Evolutionary conservation across 1,140 invertebrate genomes (phyloP).

Genomic region (Tetramorium alpestre): DNA sequence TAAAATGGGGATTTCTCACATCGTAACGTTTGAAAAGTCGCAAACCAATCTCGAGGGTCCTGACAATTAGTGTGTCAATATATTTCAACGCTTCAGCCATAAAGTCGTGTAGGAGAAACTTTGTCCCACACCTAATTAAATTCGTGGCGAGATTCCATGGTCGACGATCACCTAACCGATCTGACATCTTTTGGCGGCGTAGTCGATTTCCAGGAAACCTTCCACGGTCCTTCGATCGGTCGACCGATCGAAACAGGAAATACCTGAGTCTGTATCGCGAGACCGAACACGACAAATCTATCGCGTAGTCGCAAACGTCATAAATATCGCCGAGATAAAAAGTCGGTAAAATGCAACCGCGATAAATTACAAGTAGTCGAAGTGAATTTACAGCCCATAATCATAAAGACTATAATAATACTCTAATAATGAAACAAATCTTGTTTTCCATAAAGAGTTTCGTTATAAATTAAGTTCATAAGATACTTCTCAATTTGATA

Average conservation of each 20-base stretch:
- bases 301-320: conserved; percentile 33
- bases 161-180: conserved; percentile 32
- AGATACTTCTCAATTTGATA: conserved; percentile 3
- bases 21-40: conserved; percentile 20
- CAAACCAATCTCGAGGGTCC: conserved; percentile 2
- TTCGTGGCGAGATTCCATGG: conserved; percentile 36
- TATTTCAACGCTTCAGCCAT: conserved; percentile 30
- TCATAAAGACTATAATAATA: conserved; percentile 20
- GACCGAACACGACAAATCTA: conserved; percentile 57
- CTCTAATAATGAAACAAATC: conserved; percentile 13
- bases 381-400: conserved; percentile 34
- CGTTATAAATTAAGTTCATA: conserved; percentile 6
- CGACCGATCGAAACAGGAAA: conserved; percentile 51
- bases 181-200: conserved; percentile 43
- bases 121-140: conserved; percentile 57
- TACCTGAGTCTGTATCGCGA: conserved; percentile 10
- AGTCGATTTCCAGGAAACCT: conserved; percentile 14
- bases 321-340: conserved; percentile 55
- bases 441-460: background rate
- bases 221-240: background rate
- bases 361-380: conserved; percentile 35
- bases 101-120: conserved; percentile 40
- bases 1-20: conserved; percentile 17
- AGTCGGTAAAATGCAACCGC: conserved; percentile 31
- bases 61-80: conserved; percentile 36